Base-by-base conservation (phyloP, 2,113 vertebrate genomes). In the Albula goreensis region DNA sequence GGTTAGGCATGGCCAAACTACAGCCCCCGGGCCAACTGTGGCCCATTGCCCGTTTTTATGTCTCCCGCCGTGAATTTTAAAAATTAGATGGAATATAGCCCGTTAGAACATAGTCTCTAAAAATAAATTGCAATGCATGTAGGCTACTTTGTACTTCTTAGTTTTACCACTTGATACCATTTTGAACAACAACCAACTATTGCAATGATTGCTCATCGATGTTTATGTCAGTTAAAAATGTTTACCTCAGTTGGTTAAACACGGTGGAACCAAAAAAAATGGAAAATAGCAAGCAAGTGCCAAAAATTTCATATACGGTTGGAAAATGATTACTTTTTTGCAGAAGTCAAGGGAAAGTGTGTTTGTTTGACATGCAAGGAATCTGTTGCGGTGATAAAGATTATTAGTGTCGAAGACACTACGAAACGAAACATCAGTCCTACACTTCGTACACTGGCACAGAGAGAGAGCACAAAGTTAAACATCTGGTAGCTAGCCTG, bases 301-400 rank as follows among this genome's bases (percentile, higher is more conserved):
- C 53, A 41, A 77, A 89, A 15, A 78, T 87, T 85, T 83, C 84
- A 88, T 17, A 86, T 82, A 86, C 53, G 48, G 63, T 87, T 78
- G 56, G 13, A 87, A 86, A 89, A 88, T 89, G 0, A 85, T 82
- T 86, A 86, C 50, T 89, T 86, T 31, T 86, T 88, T 19, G 74
- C 2, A 41, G 80, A 88, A 83, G 25, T 82, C 79, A 89, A 85
- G 1, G 25, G 85, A 5, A 41, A 41, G 31, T 41, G 31, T 41
- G 2, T 7, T 12, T 56, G 53, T 56, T 56, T 56, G 12, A 56
- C 3, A 2, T 10, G 53, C 53, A 7, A 56, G 53, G 53, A 56
- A 3, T 56, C 53, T 10, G 53, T 56, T 3, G 53, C 53, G 7
- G 53, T 56, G 12, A 56, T 56, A 56, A 10, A 12, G 53, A 56